A percentile compares a stretch with the other conserved stretches of the same genome.
These are phyloP conservation scores for Ladona fulva DNA, from an alignment of 1,140 invertebrate species.

Conservation along the genomic window DNA sequence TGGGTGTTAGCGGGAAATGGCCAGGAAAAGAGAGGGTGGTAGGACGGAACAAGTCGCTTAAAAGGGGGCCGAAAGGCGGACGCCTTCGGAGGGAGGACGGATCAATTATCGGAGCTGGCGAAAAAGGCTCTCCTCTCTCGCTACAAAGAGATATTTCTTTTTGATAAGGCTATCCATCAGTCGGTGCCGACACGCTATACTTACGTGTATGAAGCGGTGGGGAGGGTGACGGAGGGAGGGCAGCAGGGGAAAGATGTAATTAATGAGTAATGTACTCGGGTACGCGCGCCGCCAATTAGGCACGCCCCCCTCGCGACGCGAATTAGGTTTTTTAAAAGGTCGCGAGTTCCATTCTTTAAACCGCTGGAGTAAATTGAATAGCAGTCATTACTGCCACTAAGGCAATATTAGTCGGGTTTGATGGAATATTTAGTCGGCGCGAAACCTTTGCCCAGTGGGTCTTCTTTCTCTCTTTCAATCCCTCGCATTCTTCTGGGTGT, in stretches of 20 bases:
- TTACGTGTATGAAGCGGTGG: not conserved
- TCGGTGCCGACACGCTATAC: not conserved
- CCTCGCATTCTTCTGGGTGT: too few species aligned
- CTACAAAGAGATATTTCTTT: conserved; percentile 6
- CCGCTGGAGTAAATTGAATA: not conserved
- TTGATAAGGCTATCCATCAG: conserved; percentile 9
- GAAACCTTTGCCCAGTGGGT: too few species aligned
- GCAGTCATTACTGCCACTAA: not conserved
- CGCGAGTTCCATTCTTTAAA: not conserved
- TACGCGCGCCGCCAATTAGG: not conserved
- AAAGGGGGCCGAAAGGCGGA: too few species aligned
- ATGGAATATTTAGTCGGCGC: not conserved
- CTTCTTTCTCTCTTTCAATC: too few species aligned
- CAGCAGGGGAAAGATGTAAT: not conserved
- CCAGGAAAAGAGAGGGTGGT: too few species aligned
- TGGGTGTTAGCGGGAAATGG: too few species aligned
- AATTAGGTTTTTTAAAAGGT: not conserved
- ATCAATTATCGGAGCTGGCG: not conserved
- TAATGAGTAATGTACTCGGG: not conserved
- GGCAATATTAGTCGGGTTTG: not conserved
- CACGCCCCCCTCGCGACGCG: not conserved
- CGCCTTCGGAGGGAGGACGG: not conserved
- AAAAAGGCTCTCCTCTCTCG: not conserved
- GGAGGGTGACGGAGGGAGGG: not conserved
- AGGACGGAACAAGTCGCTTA: too few species aligned